Base-by-base conservation (phyloP, 2,888 invertebrate genomes). In the Meiosimyza platycephala region DNA sequence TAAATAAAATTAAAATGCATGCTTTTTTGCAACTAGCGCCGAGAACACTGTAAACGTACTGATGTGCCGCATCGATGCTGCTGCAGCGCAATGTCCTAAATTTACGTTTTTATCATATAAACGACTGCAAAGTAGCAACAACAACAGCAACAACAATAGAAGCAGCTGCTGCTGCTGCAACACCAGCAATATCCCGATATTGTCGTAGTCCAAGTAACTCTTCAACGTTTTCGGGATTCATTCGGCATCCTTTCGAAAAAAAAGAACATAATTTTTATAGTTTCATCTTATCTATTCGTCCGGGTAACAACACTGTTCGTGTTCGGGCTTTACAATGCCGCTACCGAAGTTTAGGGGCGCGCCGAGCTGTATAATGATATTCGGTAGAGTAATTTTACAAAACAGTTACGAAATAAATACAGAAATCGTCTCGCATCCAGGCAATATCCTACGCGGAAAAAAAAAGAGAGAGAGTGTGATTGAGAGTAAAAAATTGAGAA, bases 331-430 rank as follows among this genome's bases (percentile, higher is more conserved):
- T 40, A 40, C 40, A 40, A 40, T 40, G 40, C 40, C 40, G 18
- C 22, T 60, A 13, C 62, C 69, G 62, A 69, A 51, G 40, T 52
- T 62, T 51, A 60, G 33, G 68, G 69, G 69, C 69, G 62, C 70
- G 70, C 62, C 70, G 70, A 62, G 40, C 33, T 40, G n/a, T 51
- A 40, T 40, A 6, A 40, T 33, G 48, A 28, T 28, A 57, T 57
- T 57, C 28, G 28, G 28, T 18, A 28, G 40, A 9, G 18, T 64
- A 18, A 16, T 4, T 16, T 50, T 16, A 22, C 9, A 64, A 64
- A 50, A 63, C 12, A 15, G 48, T n/a, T 12, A 2, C 64, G 11
- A 62, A 15, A 59, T 11, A 15, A 60, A 33, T n/a, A 33, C n/a
- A n/a, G 11, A 12, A 57, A 28, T 11, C 57, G 22, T 57, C 28